phyloP scores from a whole-genome alignment of 2,888 invertebrate species.

The Cantharis lateralis region DNA sequence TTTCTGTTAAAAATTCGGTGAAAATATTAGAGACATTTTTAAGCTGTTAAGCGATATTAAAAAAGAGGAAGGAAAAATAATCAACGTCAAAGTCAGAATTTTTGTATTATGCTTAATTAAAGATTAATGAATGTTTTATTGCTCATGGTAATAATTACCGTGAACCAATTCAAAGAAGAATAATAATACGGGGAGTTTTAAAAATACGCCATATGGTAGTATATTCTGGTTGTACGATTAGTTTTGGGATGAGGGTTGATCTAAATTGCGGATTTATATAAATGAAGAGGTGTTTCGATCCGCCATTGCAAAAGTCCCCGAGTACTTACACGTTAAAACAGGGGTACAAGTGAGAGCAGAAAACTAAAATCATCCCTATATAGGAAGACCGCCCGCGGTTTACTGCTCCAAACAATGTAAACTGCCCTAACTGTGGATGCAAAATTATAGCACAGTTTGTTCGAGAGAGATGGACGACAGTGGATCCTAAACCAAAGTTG shows the following conservation, averaged over 20 bases:
- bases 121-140: conserved; percentile 19
- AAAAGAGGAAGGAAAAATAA: background rate
- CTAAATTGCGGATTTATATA: conserved; percentile 50
- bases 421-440: conserved; percentile 28
- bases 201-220: conserved; percentile 40
- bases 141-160: conserved; percentile 18
- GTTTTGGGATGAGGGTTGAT: conserved; percentile 39
- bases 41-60: background rate
- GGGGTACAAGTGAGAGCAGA: conserved; percentile 29
- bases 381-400: conserved; percentile 43
- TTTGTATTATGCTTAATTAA: background rate
- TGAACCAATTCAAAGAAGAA: conserved; percentile 24
- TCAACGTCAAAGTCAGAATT: background rate
- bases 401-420: conserved; percentile 41
- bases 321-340: conserved; percentile 15
- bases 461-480: conserved; percentile 14
- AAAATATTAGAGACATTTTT: background rate
- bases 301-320: conserved; percentile 32
- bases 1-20: conserved; percentile 7
- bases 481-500: conserved; percentile 22
- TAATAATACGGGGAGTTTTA: conserved; percentile 32
- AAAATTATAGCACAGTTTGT: conserved; percentile 14
- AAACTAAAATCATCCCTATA: conserved; percentile 39
- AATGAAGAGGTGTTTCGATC: conserved; percentile 52
- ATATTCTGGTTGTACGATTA: conserved; percentile 33